These are phyloP conservation scores for Ernsta delagoae DNA, from an alignment of 2,888 invertebrate genomes.

Conservation along the genomic window DNA sequence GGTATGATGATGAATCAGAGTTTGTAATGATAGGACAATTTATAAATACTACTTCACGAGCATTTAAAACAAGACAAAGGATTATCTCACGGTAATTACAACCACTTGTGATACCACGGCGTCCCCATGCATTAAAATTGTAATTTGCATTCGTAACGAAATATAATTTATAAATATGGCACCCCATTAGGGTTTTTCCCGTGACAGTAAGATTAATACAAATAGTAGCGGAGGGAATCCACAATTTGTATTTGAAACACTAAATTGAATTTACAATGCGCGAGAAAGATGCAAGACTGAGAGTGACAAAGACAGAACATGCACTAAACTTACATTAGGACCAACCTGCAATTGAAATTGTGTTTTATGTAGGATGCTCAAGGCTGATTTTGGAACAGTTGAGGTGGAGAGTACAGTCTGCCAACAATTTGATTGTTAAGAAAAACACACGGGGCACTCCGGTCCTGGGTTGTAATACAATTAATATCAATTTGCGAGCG, in stretches of 20 bases:
- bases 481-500: conserved; percentile 79
- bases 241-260: conserved; percentile 73
- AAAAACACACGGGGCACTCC: conserved; percentile 79
- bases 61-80: conserved; percentile 17
- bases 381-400: conserved; percentile 45
- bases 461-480: conserved; percentile 73
- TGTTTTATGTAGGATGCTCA: conserved; percentile 37
- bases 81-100: conserved; percentile 40
- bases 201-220: conserved; percentile 72
- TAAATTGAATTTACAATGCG: conserved; percentile 71
- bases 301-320: conserved; percentile 47
- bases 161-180: conserved; percentile 49
- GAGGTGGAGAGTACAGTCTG: conserved; percentile 38
- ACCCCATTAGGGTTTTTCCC: conserved; percentile 60
- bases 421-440: conserved; percentile 72
- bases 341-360: neutral
- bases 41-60: neutral
- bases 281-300: conserved; percentile 47
- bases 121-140: conserved; percentile 38
- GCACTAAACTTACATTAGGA: conserved; percentile 26
- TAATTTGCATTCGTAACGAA: conserved; percentile 41
- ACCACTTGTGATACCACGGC: conserved; percentile 19
- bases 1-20: no score
- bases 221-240: conserved; percentile 69
- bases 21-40: neutral